Evolutionary conservation across 2,797 vertebrate species (phyloP), one percentile per base, ranked within the genome.

Genomic region (Lutjanus campechanus): DNA sequence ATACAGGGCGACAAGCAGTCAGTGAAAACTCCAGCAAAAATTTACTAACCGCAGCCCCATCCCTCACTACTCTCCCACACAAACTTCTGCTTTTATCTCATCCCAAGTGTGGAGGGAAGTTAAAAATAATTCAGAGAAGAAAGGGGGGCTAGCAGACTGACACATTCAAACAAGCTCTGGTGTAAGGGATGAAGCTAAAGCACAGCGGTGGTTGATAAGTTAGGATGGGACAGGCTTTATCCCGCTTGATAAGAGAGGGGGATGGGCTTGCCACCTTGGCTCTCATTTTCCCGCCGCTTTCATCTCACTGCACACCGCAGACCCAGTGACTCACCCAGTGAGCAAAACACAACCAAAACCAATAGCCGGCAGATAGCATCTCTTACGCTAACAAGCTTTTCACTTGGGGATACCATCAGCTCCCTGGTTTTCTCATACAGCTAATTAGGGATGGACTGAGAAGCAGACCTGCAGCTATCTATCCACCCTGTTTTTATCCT

Each of bases 311-410:
- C 83, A 77, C 87, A 87, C 87, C 65, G 63, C 79, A 86, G 88
- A 89, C 90, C 90, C 73, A 44, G 87, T 93, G 85, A 93, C 86
- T 93, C 91, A 92, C 87, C 79, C 83, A 89, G 75, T 2, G 66
- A 89, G 87, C 78, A 82, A 91, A 92, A 91, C 85, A 91, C 82
- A 74, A 88, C 89, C 91, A 93, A 94, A 94, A 95, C 91, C 93
- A 93, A 93, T 94, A 94, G 88, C 93, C 88, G 51, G 82, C 85
- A 92, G 94, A 94, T 90, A 93, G 91, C 82, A 93, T 94, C 93
- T 93, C 93, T 93, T 93, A 93, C 91, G 85, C 91, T 95, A 95
- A 95, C 93, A 95, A 95, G 92, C 93, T 91, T 93, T 90, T 88
- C 93, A 90, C 93, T 92, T 87, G 93, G 93, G 93, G 90, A 92